These are phyloP conservation scores for Calypte anna DNA, from an alignment of 2,113 vertebrate genomes.

Conservation along the genomic window DNA sequence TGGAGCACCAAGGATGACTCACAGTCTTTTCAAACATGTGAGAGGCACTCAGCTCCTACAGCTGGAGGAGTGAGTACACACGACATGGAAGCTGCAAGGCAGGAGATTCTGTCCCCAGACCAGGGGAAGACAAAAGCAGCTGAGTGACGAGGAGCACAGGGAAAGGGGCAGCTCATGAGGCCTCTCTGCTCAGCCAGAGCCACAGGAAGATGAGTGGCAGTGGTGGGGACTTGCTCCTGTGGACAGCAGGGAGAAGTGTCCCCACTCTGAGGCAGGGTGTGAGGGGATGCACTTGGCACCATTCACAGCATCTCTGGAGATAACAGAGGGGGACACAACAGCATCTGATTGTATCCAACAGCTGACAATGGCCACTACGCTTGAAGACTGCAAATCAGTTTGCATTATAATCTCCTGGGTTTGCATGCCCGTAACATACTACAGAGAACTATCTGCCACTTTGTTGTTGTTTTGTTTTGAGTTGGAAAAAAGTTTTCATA, in stretches of 20 bases:
- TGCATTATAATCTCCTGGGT: neutral
- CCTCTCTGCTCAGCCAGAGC: neutral
- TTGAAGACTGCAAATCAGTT: neutral
- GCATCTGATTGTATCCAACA: neutral
- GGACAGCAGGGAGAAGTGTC: neutral
- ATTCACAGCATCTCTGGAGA: neutral
- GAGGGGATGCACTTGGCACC: neutral
- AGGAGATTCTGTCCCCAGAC: neutral
- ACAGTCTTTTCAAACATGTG: neutral
- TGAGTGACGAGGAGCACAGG: neutral
- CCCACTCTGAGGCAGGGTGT: accelerated
- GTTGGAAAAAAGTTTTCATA: neutral
- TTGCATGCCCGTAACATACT: neutral
- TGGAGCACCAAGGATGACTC: neutral
- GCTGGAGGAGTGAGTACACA: neutral
- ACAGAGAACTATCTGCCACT: neutral
- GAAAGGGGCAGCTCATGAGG: neutral
- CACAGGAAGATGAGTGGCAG: neutral
- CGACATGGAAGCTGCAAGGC: neutral
- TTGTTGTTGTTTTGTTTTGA: neutral
- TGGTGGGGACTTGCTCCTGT: neutral
- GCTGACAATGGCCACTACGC: neutral
- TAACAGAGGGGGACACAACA: neutral
- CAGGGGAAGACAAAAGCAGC: neutral
- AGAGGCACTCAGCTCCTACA: neutral